Percentiles rank a stretch among this genome's conserved stretches.
phyloP scores from a whole-genome alignment of 2,113 vertebrate species.

The Apus apus region DNA sequence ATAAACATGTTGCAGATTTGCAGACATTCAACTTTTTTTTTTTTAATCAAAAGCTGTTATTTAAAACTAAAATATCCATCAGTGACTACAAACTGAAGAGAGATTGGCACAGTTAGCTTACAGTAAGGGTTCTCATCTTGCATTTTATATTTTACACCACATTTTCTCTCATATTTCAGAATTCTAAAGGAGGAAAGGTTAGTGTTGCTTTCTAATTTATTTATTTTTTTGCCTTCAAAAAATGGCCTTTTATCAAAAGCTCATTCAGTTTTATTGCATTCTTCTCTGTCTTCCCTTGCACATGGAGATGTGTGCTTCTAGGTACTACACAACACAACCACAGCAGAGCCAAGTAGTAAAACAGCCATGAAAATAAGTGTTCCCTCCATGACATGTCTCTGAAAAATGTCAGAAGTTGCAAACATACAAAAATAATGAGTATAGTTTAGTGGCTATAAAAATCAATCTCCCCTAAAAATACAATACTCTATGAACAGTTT shows the following conservation, averaged over 20 bases:
- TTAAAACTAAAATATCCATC: conserved; percentile 32
- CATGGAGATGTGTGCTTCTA: background rate
- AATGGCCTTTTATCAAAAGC: background rate
- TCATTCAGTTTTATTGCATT: background rate
- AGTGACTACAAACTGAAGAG: conserved; percentile 34
- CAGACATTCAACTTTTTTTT: conserved; percentile 62
- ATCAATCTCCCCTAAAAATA: conserved; percentile 78
- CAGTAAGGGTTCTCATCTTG: conserved; percentile 35
- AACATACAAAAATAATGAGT: conserved; percentile 79
- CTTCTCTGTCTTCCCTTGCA: background rate
- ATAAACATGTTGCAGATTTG: conserved; percentile 73
- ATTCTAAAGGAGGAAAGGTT: background rate
- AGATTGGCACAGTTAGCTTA: conserved; percentile 70
- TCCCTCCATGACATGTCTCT: conserved; percentile 7
- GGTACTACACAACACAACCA: conserved; percentile 22
- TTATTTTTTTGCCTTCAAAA: background rate
- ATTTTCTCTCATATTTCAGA: background rate
- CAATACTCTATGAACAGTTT: conserved; percentile 68
- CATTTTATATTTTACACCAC: background rate
- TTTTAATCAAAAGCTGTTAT: conserved; percentile 42
- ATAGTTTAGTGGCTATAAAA: conserved; percentile 78
- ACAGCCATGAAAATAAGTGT: conserved; percentile 29
- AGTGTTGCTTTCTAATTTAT: background rate
- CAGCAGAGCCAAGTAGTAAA: conserved; percentile 17
- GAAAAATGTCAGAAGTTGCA: conserved; percentile 50